phyloP scores from a whole-genome alignment of 2,888 invertebrate genomes.

The Philhelius pedissequus region DNA sequence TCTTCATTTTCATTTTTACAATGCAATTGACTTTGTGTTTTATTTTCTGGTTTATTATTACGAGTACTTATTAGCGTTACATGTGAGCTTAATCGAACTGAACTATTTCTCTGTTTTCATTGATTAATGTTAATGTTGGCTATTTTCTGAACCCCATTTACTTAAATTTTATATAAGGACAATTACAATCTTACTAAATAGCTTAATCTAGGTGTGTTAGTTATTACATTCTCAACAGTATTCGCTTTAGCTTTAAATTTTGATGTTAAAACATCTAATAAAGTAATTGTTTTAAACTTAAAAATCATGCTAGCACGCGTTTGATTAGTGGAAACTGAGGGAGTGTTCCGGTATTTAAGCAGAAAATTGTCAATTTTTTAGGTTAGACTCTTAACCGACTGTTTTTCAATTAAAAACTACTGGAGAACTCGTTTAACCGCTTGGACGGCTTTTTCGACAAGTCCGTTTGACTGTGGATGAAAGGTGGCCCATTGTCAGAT shows the following conservation, averaged over 20 bases:
- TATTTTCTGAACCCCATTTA: neutral
- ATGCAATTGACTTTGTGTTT: neutral
- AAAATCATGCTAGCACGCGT: slow-evolving; percentile 13
- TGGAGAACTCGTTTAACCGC: neutral
- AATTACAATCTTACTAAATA: neutral
- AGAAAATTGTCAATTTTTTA: neutral
- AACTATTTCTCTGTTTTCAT: neutral
- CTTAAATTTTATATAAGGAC: neutral
- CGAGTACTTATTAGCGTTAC: neutral
- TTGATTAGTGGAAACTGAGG: neutral
- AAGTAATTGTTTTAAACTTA: neutral
- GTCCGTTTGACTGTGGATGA: neutral
- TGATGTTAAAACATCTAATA: no score
- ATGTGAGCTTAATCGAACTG: neutral
- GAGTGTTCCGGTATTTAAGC: slow-evolving; percentile 13
- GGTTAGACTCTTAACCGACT: neutral
- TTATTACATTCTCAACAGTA: neutral
- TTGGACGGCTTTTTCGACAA: neutral
- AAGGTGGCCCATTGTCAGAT: neutral
- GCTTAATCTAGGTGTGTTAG: neutral
- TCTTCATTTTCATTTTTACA: neutral
- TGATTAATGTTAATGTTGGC: neutral
- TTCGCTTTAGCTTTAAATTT: neutral
- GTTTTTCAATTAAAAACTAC: neutral
- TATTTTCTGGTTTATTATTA: neutral